Base-by-base conservation (phyloP, 2,888 invertebrate species). In the Athalia circularis region DNA sequence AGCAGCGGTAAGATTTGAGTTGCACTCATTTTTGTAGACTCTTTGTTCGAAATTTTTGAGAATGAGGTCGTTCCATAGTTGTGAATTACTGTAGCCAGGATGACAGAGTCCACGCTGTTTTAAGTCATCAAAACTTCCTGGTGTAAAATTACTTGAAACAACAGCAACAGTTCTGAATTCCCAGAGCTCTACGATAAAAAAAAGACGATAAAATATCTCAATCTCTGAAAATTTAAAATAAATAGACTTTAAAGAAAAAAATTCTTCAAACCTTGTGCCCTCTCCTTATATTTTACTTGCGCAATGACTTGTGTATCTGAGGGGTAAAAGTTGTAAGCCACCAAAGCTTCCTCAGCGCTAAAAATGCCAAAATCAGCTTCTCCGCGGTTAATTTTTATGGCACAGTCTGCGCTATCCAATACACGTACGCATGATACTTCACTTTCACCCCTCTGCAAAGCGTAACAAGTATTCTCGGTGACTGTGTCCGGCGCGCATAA, bases 111-210 rank as follows among this genome's bases (percentile, higher is more conserved):
- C 92, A 5, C 91, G 91, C 0, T 92, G 92, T 13, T 89, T 89
- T 0, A 94, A 89, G 9, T 91, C 91, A 1, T 88, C 88, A 3
- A 94, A 86, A 0, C 92, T 92, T 9, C 91, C 91, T 43, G 68
- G 80, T 0, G 79, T 59, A 3, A 80, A 70, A 0, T 87, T 88
- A 11, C 85, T 88, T 0, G 91, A 91, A 0, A 94, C 93, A 3
- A 95, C 89, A 0, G 93, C 93, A 4, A 94, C 94, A 0, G 93
- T 91, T 87, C 94, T 92, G 84, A 93, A 94, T 9, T 93, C 91
- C 81, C 87, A 92, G 0, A 88, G 86, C 50, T 92, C 93, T 93
- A 82, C 48, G 84, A 67, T 78, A 59, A 11, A 59, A 52, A 62
- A 45, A 50, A 62, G 50, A 70, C 77, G 29, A 29, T 77, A 47